phyloP scores from a whole-genome alignment of 2,113 vertebrate species.

The Tonatia bakeri region DNA sequence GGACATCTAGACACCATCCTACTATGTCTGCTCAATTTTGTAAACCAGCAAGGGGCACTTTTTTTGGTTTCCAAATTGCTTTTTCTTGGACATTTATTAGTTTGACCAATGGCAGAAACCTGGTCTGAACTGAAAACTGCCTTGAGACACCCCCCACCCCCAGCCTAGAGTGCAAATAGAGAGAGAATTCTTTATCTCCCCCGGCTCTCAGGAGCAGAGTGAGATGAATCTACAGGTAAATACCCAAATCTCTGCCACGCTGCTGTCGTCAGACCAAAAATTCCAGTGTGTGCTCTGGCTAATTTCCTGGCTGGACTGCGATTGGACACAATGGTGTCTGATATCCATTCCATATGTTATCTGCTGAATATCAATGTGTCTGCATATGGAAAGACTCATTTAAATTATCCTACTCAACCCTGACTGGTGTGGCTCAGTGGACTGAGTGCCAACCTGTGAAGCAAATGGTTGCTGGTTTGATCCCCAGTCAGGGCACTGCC shows the following conservation, averaged over 20 bases:
- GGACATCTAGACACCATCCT: not conserved
- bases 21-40: not conserved
- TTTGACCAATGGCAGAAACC: not conserved
- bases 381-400: not conserved
- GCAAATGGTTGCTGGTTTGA: too few relatives aligned
- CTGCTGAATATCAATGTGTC: conserved; percentile 15
- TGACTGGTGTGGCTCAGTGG: too few relatives aligned
- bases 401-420: not conserved
- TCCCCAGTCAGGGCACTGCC: too few relatives aligned
- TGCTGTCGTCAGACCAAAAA: not conserved
- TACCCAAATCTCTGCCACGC: too few relatives aligned
- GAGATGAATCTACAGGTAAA: not conserved
- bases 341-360: not conserved
- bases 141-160: not conserved
- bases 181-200: not conserved
- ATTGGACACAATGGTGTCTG: not conserved
- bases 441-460: too few relatives aligned
- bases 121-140: not conserved
- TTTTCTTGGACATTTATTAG: not conserved
- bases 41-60: not conserved
- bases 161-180: not conserved
- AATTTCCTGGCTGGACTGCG: not conserved
- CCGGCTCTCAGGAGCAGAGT: not conserved
- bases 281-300: not conserved
- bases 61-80: not conserved